A percentile compares a stretch with the other conserved stretches of the same genome.
Evolutionary conservation across 2,113 vertebrate genomes (phyloP).

Genomic region (Heptranchias perlo): DNA sequence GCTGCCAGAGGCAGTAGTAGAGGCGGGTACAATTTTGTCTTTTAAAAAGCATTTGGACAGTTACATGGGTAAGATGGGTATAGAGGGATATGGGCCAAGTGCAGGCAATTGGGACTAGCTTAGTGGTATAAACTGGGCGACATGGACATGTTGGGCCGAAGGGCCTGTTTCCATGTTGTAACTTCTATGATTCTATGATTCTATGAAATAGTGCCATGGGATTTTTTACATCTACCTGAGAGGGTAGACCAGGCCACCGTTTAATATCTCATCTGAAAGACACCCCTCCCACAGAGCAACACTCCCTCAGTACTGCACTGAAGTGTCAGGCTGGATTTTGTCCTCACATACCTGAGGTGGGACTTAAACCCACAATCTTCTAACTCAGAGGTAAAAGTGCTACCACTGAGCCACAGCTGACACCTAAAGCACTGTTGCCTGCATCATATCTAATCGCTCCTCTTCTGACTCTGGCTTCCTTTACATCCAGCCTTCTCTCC

Average conservation of each 20-base stretch:
- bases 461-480: not conserved
- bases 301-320: not conserved
- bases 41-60: no score
- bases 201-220: not conserved
- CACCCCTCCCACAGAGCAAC: not conserved
- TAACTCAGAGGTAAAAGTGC: not conserved
- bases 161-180: no score
- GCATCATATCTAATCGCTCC: not conserved
- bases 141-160: no score
- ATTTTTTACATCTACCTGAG: not conserved
- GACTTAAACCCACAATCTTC: not conserved
- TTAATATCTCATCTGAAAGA: not conserved
- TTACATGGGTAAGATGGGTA: no score
- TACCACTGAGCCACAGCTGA: not conserved
- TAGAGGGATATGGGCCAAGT: no score
- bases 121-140: no score
- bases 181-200: no score
- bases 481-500: not conserved
- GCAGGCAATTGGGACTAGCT: no score
- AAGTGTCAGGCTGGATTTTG: not conserved
- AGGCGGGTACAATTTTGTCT: no score
- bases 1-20: no score
- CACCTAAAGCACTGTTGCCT: not conserved
- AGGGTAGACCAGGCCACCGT: not conserved
- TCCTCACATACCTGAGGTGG: not conserved